phyloP scores from a whole-genome alignment of 2,888 invertebrate species.

The Deilephila porcellus region DNA sequence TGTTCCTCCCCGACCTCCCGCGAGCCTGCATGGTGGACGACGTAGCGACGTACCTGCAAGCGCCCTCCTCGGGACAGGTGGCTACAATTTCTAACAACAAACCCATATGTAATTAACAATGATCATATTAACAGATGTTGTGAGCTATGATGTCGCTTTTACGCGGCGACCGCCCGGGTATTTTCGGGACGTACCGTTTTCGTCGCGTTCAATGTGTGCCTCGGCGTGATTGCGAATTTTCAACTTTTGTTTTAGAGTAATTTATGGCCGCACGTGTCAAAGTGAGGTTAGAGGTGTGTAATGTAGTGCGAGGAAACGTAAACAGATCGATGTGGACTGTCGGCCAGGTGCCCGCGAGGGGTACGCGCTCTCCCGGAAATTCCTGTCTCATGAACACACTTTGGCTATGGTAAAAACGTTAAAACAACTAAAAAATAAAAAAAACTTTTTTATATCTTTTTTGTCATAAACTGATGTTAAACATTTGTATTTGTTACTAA shows the following conservation, averaged over 20 bases:
- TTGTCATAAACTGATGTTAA: neutral
- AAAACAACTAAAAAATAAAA: neutral
- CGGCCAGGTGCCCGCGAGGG: neutral
- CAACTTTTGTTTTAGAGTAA: constrained; percentile 19
- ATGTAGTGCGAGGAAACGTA: constrained; percentile 67
- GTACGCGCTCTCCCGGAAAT: constrained; percentile 14
- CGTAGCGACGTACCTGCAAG: constrained; percentile 97
- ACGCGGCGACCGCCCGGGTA: constrained; percentile 82
- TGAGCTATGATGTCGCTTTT: constrained; percentile 82
- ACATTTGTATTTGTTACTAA: neutral
- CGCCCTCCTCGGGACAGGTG: constrained; percentile 98
- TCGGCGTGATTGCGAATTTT: constrained; percentile 28
- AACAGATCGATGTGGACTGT: constrained; percentile 73
- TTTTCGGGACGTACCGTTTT: constrained; percentile 66
- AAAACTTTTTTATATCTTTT: neutral
- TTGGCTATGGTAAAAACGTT: neutral
- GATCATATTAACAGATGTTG: constrained; percentile 85
- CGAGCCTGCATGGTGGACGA: constrained; percentile 98
- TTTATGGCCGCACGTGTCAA: constrained; percentile 28
- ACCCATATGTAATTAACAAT: constrained; percentile 85
- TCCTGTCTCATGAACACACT: constrained; percentile 6
- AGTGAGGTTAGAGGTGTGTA: constrained; percentile 35
- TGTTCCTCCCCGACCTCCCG: constrained; percentile 97
- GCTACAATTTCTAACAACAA: constrained; percentile 84
- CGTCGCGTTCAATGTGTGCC: constrained; percentile 24